Percentiles rank a stretch among this genome's conserved stretches.
Conservation (phyloP, 2,113 vertebrate genomes). For the Electrona antarctica region DNA sequence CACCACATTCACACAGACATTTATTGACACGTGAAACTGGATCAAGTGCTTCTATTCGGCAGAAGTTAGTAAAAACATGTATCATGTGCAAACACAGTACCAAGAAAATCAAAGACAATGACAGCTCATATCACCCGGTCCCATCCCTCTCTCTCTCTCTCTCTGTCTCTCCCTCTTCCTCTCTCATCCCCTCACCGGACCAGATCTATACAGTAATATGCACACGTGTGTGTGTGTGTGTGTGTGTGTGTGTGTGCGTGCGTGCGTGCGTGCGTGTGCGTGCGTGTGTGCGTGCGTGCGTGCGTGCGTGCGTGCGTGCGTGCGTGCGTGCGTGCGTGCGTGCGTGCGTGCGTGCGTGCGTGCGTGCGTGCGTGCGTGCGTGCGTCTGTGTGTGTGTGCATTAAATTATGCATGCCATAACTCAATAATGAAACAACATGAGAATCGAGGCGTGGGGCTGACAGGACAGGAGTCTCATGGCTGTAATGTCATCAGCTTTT, state of each 20-base stretch:
- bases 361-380: too few species aligned
- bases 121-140: conserved; percentile 24
- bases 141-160: conserved; percentile 17
- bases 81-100: neutral
- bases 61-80: too few species aligned
- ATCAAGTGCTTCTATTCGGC: too few species aligned
- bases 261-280: conserved; percentile 37
- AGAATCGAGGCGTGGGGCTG: conserved; percentile 72
- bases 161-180: conserved; percentile 59
- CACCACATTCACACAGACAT: neutral
- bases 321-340: neutral
- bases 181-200: conserved; percentile 72
- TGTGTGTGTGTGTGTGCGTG: too few species aligned
- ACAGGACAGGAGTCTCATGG: conserved; percentile 72
- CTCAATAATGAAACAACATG: conserved; percentile 80
- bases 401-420: conserved; percentile 81
- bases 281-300: conserved; percentile 32
- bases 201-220: conserved; percentile 63
- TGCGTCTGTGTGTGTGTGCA: conserved; percentile 53
- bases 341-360: too few species aligned
- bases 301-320: conserved; percentile 39
- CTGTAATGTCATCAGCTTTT: conserved; percentile 80
- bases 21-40: too few species aligned
- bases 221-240: too few species aligned
- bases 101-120: conserved; percentile 1